These are phyloP conservation scores for Coleophora flavipennella DNA, from an alignment of 2,888 invertebrate genomes.

Conservation along the genomic window DNA sequence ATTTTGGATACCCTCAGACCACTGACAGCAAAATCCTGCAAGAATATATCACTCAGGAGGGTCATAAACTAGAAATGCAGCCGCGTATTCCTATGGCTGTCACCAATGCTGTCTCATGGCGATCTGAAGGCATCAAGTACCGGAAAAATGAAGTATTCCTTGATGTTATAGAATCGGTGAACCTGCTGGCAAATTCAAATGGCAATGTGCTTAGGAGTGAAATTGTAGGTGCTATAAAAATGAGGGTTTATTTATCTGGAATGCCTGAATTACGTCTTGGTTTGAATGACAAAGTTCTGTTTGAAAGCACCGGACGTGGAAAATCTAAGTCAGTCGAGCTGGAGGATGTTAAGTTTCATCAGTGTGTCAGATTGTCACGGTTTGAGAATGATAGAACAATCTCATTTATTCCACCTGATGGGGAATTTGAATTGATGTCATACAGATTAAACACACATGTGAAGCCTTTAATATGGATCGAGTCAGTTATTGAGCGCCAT, in stretches of 20 bases:
- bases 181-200: conserved; percentile 94
- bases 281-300: conserved; percentile 97
- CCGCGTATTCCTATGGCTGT: conserved; percentile 98
- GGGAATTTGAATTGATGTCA: conserved; percentile 99
- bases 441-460: conserved; percentile 97
- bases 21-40: conserved; percentile 98
- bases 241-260: conserved; percentile 97
- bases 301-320: conserved; percentile 97
- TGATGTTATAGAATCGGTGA: conserved; percentile 99
- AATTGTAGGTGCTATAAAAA: conserved; percentile 98
- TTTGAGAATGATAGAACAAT: conserved; percentile 99
- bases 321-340: conserved; percentile 98
- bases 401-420: conserved; percentile 98
- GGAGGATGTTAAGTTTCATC: conserved; percentile 99
- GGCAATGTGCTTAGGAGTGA: conserved; percentile 97
- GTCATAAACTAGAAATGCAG: conserved; percentile 96
- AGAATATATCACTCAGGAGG: conserved; percentile 98
- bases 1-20: conserved; percentile 99
- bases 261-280: conserved; percentile 98
- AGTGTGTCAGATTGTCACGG: conserved; percentile 95
- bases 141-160: conserved; percentile 99
- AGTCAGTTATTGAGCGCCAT: conserved; percentile 97
- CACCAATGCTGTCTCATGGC: conserved; percentile 99
- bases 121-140: conserved; percentile 98
- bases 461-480: conserved; percentile 98